These are phyloP conservation scores for Trialeurodes vaporariorum DNA, from an alignment of 1,140 invertebrate species.

Conservation along the genomic window DNA sequence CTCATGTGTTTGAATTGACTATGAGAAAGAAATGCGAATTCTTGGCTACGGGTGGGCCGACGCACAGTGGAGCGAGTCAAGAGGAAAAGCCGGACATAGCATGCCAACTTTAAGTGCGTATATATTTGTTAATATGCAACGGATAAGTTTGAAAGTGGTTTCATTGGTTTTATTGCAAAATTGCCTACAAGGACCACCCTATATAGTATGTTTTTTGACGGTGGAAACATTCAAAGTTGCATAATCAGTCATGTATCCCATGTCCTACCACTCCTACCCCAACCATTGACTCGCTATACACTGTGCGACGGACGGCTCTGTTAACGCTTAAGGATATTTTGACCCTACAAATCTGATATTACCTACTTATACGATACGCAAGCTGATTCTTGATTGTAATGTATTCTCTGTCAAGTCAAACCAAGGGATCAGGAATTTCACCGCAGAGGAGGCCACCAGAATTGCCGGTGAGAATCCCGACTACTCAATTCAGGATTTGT, in stretches of 20 bases:
- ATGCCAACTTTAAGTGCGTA: background rate
- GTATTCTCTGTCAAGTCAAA: conserved; percentile 45
- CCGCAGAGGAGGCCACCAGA: conserved; percentile 53
- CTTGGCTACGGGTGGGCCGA: no score
- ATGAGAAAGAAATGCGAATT: no score
- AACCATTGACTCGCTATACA: no score
- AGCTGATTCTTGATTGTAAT: no score
- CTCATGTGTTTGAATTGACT: no score
- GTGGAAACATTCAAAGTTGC: no score
- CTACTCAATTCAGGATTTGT: conserved; percentile 75
- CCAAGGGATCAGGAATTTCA: conserved; percentile 77
- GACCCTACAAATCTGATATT: no score
- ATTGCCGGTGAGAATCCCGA: conserved; percentile 69
- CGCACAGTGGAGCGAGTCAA: background rate
- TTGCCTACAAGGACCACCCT: background rate
- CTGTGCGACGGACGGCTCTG: no score
- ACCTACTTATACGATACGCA: no score
- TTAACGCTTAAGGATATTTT: no score
- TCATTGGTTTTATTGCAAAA: background rate
- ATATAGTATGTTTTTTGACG: background rate
- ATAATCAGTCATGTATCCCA: no score
- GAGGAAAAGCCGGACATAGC: background rate
- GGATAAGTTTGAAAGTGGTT: background rate
- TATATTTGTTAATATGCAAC: background rate
- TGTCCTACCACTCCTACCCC: no score